These are phyloP conservation scores for Hycleus cichorii DNA, from an alignment of 1,140 invertebrate genomes.

Conservation along the genomic window DNA sequence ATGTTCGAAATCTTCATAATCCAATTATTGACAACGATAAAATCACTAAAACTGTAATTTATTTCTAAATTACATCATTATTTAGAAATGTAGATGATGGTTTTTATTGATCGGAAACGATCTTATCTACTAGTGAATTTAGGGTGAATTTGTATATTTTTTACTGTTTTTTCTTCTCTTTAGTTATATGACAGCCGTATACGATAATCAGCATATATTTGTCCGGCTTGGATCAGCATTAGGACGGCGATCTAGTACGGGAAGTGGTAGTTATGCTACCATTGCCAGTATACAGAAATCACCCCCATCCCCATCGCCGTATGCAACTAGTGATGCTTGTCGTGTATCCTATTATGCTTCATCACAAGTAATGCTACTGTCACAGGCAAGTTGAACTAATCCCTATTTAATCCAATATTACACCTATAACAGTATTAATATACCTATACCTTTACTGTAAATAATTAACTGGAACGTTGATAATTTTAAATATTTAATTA, in stretches of 20 bases:
- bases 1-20: no score
- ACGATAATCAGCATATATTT: conserved; percentile 63
- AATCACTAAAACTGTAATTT: no score
- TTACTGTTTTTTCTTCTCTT: conserved; percentile 1
- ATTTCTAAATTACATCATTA: no score
- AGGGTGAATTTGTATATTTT: not conserved
- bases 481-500: not conserved
- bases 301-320: conserved; percentile 53
- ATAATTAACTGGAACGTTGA: not conserved
- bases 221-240: conserved; percentile 57
- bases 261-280: conserved; percentile 70
- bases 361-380: conserved; percentile 47
- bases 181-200: conserved; percentile 61
- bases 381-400: conserved; percentile 43
- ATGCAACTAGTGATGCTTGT: conserved; percentile 50
- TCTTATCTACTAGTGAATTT: no score
- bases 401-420: no score
- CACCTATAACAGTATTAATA: no score
- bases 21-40: no score
- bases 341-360: conserved; percentile 55
- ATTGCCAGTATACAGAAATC: conserved; percentile 68
- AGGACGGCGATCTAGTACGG: conserved; percentile 60
- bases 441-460: no score
- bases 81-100: no score
- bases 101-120: no score